Evolutionary conservation across 2,888 invertebrate genomes (phyloP).

Genomic region (Cheilosia grossa): DNA sequence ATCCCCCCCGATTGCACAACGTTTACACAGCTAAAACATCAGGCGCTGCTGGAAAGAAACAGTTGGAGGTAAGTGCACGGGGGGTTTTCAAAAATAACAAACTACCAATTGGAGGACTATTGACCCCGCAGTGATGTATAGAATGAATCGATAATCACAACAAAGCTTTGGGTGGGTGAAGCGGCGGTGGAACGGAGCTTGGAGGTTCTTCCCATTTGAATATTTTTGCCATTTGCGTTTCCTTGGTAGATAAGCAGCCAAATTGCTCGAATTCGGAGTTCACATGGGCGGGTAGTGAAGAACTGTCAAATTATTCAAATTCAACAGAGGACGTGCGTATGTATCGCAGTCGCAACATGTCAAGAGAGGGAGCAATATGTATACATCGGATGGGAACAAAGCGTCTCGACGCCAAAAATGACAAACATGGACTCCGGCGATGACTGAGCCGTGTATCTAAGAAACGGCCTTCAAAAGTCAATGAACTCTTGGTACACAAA

Average conservation of each 20-base stretch:
- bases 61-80: not conserved
- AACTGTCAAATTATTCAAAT: slow-evolving; percentile 61
- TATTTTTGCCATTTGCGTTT: slow-evolving; percentile 42
- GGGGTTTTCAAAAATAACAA: not conserved
- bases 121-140: slow-evolving; percentile 38
- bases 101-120: slow-evolving; percentile 37
- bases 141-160: slow-evolving; percentile 55
- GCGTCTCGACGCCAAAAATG: slow-evolving; percentile 16
- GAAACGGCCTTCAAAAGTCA: slow-evolving; percentile 74
- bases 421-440: slow-evolving; percentile 22
- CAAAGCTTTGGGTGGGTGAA: slow-evolving; percentile 1
- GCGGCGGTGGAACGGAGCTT: not conserved
- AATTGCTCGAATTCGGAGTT: slow-evolving; percentile 6
- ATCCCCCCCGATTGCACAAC: slow-evolving; percentile 30
- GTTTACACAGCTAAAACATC: slow-evolving; percentile 47
- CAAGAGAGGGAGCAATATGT: slow-evolving; percentile 5
- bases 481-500: slow-evolving; percentile 54
- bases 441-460: slow-evolving; percentile 57
- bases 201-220: slow-evolving; percentile 48
- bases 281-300: slow-evolving; percentile 8
- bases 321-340: not conserved
- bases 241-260: slow-evolving; percentile 4
- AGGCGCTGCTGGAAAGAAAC: slow-evolving; percentile 1
- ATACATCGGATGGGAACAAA: slow-evolving; percentile 7
- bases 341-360: slow-evolving; percentile 8